Evolutionary conservation across 1,140 invertebrate genomes (phyloP).

Genomic region (Drusus annulatus): DNA sequence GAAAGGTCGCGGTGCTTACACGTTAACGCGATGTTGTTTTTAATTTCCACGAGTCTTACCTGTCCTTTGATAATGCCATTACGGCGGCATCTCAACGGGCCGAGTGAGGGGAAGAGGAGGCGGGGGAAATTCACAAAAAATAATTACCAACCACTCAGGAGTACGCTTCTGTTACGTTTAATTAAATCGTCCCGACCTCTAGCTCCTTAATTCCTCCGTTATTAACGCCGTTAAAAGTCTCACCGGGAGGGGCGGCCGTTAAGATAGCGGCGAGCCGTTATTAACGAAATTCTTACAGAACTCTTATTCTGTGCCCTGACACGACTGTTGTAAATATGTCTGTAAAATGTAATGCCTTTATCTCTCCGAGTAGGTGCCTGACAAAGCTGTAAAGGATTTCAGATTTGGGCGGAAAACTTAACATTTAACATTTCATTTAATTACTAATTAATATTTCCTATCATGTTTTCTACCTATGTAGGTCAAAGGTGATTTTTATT

Average conservation of each 20-base stretch:
- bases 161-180: constrained; percentile 42
- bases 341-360: not conserved
- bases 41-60: constrained; percentile 41
- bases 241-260: constrained; percentile 24
- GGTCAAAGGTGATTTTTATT: too few species aligned
- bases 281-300: constrained; percentile 7
- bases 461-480: too few species aligned
- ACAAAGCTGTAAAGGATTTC: too few species aligned
- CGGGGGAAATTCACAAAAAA: constrained; percentile 40
- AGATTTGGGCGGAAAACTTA: too few species aligned
- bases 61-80: constrained; percentile 50
- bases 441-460: too few species aligned
- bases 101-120: not conserved
- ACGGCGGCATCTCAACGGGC: not conserved
- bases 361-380: not conserved
- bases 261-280: constrained; percentile 43
- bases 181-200: constrained; percentile 45
- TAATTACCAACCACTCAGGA: constrained; percentile 43
- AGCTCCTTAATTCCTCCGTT: constrained; percentile 14
- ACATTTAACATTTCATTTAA: too few species aligned
- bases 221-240: constrained; percentile 45
- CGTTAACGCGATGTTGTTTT: constrained; percentile 31
- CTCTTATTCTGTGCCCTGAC: constrained; percentile 6
- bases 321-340: constrained; percentile 18
- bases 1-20: not conserved